These are phyloP conservation scores for Steinernema scapterisci DNA, from an alignment of 2,888 invertebrate genomes.

Conservation along the genomic window DNA sequence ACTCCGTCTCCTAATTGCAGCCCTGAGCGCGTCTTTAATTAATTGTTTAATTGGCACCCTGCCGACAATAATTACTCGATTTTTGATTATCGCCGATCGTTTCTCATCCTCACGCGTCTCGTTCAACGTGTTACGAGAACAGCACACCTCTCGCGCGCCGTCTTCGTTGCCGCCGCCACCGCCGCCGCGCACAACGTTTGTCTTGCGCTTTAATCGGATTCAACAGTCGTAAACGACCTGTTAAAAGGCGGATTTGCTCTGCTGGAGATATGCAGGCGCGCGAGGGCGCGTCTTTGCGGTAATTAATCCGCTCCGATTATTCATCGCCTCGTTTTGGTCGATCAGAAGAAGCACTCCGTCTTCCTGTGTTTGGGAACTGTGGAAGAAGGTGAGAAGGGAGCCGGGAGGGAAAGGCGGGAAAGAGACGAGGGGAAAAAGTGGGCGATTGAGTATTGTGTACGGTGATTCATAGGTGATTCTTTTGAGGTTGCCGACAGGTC, in stretches of 20 bases:
- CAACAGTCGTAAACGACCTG: constrained; percentile 28
- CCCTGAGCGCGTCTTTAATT: not conserved
- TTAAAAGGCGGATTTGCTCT: constrained; percentile 32
- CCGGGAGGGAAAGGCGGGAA: not conserved
- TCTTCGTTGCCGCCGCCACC: no score
- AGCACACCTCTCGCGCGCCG: no score
- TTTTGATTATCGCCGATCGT: constrained; percentile 13
- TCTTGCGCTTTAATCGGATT: constrained; percentile 17
- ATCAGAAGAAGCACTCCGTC: not conserved
- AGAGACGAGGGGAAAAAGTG: not conserved
- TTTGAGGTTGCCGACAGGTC: no score
- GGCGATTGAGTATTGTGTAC: constrained; percentile 1
- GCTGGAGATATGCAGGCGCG: not conserved
- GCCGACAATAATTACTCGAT: not conserved
- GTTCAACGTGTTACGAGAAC: no score
- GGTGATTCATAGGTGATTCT: not conserved
- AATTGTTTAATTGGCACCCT: constrained; percentile 30
- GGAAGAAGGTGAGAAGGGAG: no score
- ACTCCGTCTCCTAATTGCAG: no score
- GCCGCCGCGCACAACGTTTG: no score
- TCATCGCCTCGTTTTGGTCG: not conserved
- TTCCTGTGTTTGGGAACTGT: no score
- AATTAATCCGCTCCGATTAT: constrained; percentile 27
- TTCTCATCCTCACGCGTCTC: no score
- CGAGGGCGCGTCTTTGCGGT: constrained; percentile 15